phyloP scores from a whole-genome alignment of 2,888 invertebrate genomes.

The Rhopalosiphum nymphaeae region DNA sequence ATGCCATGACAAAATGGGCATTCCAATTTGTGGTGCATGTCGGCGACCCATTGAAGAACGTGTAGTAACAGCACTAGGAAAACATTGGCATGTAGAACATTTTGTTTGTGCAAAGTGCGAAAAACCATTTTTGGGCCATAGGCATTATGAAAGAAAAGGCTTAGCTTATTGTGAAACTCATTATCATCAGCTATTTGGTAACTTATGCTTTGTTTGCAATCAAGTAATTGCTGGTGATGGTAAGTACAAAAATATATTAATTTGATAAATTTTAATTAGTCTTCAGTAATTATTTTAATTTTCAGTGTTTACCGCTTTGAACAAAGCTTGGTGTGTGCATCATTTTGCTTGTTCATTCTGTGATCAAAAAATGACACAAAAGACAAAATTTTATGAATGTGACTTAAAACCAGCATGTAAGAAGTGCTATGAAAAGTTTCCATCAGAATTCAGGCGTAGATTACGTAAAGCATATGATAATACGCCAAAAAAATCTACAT shows the following conservation, averaged over 20 bases:
- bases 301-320: constrained; percentile 95
- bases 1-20: constrained; percentile 99
- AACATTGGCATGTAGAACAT: constrained; percentile 99
- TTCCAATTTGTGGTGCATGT: constrained; percentile 99
- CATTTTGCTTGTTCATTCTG: constrained; percentile 98
- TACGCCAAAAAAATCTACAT: constrained; percentile 71
- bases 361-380: constrained; percentile 95
- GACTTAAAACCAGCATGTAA: constrained; percentile 99
- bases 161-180: constrained; percentile 99
- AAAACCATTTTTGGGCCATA: constrained; percentile 98
- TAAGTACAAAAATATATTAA: constrained; percentile 72
- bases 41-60: constrained; percentile 98
- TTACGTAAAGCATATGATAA: constrained; percentile 90
- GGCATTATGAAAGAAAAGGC: constrained; percentile 98
- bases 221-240: constrained; percentile 98
- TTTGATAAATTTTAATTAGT: not conserved
- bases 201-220: constrained; percentile 98
- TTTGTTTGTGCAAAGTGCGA: constrained; percentile 99
- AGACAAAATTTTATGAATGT: constrained; percentile 99
- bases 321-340: constrained; percentile 99
- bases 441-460: constrained; percentile 91
- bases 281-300: constrained; percentile 66
- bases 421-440: constrained; percentile 97
- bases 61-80: constrained; percentile 97
- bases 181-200: constrained; percentile 98